Evolutionary conservation across 1,140 invertebrate species (phyloP), one percentile per base, ranked within the genome.

Genomic region (Musca domestica): DNA sequence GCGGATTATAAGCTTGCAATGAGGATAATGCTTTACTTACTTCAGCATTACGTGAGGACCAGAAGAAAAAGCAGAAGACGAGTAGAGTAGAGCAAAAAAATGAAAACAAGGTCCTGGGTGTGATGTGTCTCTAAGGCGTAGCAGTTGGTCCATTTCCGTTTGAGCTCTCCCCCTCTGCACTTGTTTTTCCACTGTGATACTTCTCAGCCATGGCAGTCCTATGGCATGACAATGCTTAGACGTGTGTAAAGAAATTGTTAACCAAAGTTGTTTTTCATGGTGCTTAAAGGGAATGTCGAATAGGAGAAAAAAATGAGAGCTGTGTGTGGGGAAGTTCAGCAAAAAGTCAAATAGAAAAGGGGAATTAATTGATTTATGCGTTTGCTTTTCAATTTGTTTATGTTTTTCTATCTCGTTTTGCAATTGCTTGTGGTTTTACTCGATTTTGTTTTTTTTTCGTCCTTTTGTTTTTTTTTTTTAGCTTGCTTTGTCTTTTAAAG

Each of bases 341-440:
- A 41, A 41, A 41, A 41, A 41, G 34, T 2, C 34, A 41, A 41
- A 41, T 41, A 41, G 34, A 41, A 41, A 41, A 41, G 34, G 27
- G 25, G 22, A 56, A 56, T 27, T 56, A 56, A 56, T 56, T 56
- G 52, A 56, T 56, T 56, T 56, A 56, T 56, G 52, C 52, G 52
- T 56, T 56, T 56, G 52, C 25, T 56, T 56, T 56, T 56, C 52
- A 56, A 56, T 56, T 56, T 56, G 22, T 27, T 56, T 56, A 54
- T 54, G 19, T 54, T 23, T 54, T 56, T 54, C 12, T n/a, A 2
- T 41, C 34, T 41, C 34, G 6, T 41, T 41, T 41, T 41, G 34
- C 34, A 41, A 41, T 41, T 41, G 34, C 10, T 41, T 41, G 34
- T 41, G 34, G 34, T 41, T 41, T 41, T 30, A 30, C 27, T n/a